Evolutionary conservation across 2,888 invertebrate species (phyloP), one percentile per base, ranked within the genome.

Genomic region (Zygaena filipendulae): DNA sequence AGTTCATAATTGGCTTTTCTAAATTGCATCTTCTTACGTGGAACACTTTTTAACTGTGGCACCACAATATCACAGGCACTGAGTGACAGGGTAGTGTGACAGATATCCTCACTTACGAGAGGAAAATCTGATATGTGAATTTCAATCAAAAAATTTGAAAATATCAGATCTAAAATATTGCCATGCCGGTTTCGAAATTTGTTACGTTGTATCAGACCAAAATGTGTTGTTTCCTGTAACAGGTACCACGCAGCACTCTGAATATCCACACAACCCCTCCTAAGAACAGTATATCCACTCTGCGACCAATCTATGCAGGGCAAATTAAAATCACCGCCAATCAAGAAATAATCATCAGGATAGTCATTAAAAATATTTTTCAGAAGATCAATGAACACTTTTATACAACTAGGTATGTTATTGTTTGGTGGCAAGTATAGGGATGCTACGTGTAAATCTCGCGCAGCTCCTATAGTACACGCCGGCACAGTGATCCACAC

Each of bases 361-460:
- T 11, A n/a, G 11, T 3, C 5, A 8, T 8, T 12, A n/a, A 24
- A 22, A 3, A 29, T 20, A 2, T 18, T 11, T 3, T 9, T 5
- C 8, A 23, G 24, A 9, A 18, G 7, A 1, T 29, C 13, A 2
- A 9, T 19, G 13, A 24, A 24, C 3, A 12, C 6, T 11, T 18
- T 5, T 10, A 29, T 12, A 6, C 13, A 19, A n/a, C 8, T n/a
- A 1, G 23, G 19, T n/a, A 8, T 7, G 1, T 19, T 4, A 21
- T 20, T 4, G 4, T 27, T 11, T 6, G 29, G 33, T 2, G 33
- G 26, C 13, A 33, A 26, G 11, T 33, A 33, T 2, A 23, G 23
- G 9, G 23, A 20, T 11, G 23, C 33, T 11, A 33, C 20, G 25
- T 33, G 25, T 6, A 33, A 8, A 12, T 33, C 14, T 9, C 19